Evolutionary conservation across 2,797 vertebrate species (phyloP), one percentile per base, ranked within the genome.

Genomic region (Labroides dimidiatus): DNA sequence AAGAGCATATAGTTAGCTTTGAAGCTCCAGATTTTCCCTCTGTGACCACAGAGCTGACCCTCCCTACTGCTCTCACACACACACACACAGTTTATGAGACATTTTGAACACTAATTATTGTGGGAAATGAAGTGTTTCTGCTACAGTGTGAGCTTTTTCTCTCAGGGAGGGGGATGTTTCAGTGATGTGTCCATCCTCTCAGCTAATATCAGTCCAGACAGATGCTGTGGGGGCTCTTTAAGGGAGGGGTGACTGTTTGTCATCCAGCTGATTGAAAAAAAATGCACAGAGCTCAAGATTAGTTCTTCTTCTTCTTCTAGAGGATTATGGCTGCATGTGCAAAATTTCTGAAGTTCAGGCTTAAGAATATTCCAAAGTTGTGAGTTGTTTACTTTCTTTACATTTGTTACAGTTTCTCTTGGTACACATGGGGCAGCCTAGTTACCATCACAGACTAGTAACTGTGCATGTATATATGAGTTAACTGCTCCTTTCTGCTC

Each of bases 1-100:
- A 55, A 11, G 0, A 42, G 19, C 30, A 23, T 47, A 58, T 44
- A 37, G 49, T 67, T 47, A 21, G 8, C 41, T 61, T 53, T 39
- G 50, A 42, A 17, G 45, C 16, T 56, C 48, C 59, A 75, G 12
- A 37, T 63, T 24, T 75, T 42, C 56, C 27, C 37, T 33, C 7
- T 67, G 45, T 33, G 50, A 10, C 54, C 33, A 41, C 15, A 42
- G 3, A 42, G 56, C 9, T 17, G 19, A 50, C 30, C 24, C 24
- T 20, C 61, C 64, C 64, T 56, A 21, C 21, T 45, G 47, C 33
- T 33, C 23, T 30, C 36, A 44, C 30, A 33, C 30, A 33, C 30
- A 33, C 30, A 33, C 14, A 21, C 7, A 10, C 11, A 24, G 2
- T 39, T 37, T 10, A 53, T n/a, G 4, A 24, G 8, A 27, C 43